A percentile compares a stretch with the other conserved stretches of the same genome.
phyloP scores from a whole-genome alignment of 2,113 vertebrate genomes.

The Aptenodytes forsteri region DNA sequence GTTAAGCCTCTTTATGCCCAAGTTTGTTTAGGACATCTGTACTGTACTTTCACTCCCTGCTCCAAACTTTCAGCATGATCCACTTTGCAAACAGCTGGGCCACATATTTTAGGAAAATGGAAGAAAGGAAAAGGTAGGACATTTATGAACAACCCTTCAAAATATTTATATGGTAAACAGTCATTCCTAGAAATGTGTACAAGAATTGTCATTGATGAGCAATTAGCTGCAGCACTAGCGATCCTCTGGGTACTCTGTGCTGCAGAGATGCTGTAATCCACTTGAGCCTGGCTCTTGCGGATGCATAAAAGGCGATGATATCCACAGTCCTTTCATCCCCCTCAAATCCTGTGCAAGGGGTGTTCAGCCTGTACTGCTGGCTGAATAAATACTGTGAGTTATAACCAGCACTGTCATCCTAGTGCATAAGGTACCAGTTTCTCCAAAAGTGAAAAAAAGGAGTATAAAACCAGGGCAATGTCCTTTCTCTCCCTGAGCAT shows the following conservation, averaged over 20 bases:
- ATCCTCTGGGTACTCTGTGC: neutral
- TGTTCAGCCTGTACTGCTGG: neutral
- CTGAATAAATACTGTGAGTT: neutral
- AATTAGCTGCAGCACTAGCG: neutral
- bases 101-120: neutral
- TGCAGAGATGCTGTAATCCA: neutral
- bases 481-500: neutral
- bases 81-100: neutral
- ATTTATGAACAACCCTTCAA: neutral
- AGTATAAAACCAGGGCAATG: neutral
- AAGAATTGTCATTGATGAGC: neutral
- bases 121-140: neutral
- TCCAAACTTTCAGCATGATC: neutral
- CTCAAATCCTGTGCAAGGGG: neutral
- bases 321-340: neutral
- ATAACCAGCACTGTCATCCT: neutral
- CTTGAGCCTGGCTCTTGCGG: neutral
- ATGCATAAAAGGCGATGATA: neutral
- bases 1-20: neutral
- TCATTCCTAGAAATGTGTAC: neutral
- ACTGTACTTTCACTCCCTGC: neutral
- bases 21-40: neutral
- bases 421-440: neutral
- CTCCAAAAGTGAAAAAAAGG: neutral
- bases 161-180: neutral